Percentiles rank a stretch among this genome's conserved stretches.
phyloP scores from a whole-genome alignment of 2,113 vertebrate genomes.

The Coreoperca whiteheadi region DNA sequence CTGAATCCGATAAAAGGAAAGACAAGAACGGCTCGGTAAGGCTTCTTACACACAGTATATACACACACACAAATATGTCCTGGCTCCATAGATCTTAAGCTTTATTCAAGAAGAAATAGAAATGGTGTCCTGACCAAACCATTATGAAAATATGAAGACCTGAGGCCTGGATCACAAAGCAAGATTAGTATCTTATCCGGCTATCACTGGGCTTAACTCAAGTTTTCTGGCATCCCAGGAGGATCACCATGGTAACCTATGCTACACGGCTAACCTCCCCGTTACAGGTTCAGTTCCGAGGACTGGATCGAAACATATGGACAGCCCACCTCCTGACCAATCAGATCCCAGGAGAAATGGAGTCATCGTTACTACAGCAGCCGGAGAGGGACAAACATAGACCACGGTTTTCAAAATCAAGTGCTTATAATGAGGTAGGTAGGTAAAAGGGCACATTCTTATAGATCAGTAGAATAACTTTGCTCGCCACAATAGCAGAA shows the following conservation, averaged over 20 bases:
- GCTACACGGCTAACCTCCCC: not conserved
- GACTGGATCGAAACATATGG: not conserved
- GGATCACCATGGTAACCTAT: not conserved
- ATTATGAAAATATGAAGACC: not conserved
- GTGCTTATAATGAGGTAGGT: no score
- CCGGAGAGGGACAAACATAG: not conserved
- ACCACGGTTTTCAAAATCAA: not conserved
- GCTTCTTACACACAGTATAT: no score
- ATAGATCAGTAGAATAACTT: not conserved
- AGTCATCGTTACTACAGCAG: not conserved
- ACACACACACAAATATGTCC: no score
- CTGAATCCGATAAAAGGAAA: conserved; percentile 74
- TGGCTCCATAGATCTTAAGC: no score
- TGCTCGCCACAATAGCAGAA: not conserved
- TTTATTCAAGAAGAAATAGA: not conserved
- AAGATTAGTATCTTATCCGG: not conserved
- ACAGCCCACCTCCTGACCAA: not conserved
- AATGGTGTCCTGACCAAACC: not conserved
- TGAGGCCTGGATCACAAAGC: not conserved
- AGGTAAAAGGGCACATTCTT: not conserved
- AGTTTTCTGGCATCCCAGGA: no score
- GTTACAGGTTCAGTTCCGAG: not conserved
- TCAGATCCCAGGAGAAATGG: not conserved
- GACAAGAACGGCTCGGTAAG: not conserved
- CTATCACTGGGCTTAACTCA: not conserved